These are phyloP conservation scores for Phocoena phocoena DNA, from an alignment of 2,113 vertebrate species.

Conservation along the genomic window DNA sequence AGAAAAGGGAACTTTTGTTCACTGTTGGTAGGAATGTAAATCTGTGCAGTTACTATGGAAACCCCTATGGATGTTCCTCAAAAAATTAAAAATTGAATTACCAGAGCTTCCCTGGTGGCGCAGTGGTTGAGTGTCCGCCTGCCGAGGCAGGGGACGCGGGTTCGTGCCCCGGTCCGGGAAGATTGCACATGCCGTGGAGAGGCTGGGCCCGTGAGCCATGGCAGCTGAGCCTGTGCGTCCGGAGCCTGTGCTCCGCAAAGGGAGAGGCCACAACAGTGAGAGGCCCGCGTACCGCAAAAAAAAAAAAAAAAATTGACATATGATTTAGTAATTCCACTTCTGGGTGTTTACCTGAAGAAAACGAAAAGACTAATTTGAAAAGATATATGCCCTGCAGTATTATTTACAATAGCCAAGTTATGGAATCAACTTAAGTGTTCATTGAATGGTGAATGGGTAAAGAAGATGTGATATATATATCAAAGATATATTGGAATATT, in stretches of 20 bases:
- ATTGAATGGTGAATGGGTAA: neutral
- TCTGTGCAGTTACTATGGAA: neutral
- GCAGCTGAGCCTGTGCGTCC: accelerated
- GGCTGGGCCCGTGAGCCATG: no score
- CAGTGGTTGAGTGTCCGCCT: no score
- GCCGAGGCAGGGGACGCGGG: no score
- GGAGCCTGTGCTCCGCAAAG: no score
- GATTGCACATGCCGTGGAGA: no score
- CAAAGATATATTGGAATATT: neutral
- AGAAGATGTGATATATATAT: neutral
- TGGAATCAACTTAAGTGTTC: neutral
- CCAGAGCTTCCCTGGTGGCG: no score
- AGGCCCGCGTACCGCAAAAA: no score
- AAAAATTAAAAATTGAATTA: neutral
- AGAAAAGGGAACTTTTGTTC: neutral
- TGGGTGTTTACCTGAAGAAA: neutral
- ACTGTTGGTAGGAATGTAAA: neutral
- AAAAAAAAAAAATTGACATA: no score
- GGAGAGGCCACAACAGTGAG: no score
- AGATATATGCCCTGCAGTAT: neutral
- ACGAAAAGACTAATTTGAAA: neutral
- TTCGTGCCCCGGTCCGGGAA: no score
- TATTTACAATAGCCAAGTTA: neutral
- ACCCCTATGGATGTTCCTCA: neutral
- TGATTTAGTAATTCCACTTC: neutral